Evolutionary conservation across 1,140 invertebrate species (phyloP), one percentile per base, ranked within the genome.

Genomic region (Pemphigus obesinymphae): DNA sequence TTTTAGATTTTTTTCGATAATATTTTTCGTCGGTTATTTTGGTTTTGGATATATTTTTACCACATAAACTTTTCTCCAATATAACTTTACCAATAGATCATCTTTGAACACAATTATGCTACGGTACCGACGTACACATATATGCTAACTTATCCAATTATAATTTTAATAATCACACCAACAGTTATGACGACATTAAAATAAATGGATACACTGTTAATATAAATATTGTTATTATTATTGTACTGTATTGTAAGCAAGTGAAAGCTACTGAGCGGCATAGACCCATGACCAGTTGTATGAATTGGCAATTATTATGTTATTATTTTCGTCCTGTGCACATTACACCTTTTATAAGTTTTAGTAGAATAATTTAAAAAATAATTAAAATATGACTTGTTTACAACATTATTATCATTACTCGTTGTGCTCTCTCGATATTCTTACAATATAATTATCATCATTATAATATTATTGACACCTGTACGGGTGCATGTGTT

Each of bases 291-390:
- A 73, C 70, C 70, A 48, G 5, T n/a, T n/a, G n/a, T 73, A 73
- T 73, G 70, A 73, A 73, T 73, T 31, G 43, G 26, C 70, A 73
- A 73, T 50, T 50, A 63, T 63, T 73, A 73, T 72, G 13, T 20
- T 72, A 31, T 29, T 45, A 48, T 73, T 50, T 73, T 48, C 70
- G 20, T 50, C 50, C n/a, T 45, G 23, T 26, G 40, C 6, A 29
- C 11, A 48, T 48, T 48, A 66, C 15, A 1, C 29, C 7, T 11
- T 3, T 48, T 29, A 11, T 23, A 23, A n/a, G n/a, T n/a, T n/a
- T n/a, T 26, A 13, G 11, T 48, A 48, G 5, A 20, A 20, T 17
- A 37, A 72, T 48, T 50, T n/a, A n/a, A n/a, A n/a, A n/a, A n/a
- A n/a, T 31, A 48, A 72, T 48, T 48, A 48, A 72, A n/a, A n/a